Evolutionary conservation across 2,888 invertebrate species (phyloP).

Genomic region (Miltochrista miniata): DNA sequence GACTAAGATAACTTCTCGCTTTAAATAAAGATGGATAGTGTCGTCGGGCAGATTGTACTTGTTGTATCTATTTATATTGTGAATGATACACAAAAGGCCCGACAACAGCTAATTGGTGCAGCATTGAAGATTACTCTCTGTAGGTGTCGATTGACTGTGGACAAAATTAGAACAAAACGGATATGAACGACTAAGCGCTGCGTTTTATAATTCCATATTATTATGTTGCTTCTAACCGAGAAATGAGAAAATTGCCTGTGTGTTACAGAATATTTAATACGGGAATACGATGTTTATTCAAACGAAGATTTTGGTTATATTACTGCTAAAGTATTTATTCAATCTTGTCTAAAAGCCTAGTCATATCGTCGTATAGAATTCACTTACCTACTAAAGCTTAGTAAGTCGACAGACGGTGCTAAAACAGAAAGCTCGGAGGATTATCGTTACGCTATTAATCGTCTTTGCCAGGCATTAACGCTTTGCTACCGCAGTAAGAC

Average conservation of each 20-base stretch:
- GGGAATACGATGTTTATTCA: too few relatives aligned
- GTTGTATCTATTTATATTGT: constrained; percentile 7
- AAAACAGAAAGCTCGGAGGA: constrained; percentile 39
- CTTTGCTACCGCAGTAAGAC: constrained; percentile 31
- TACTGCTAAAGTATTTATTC: background rate
- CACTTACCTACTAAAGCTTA: too few relatives aligned
- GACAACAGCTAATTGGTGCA: constrained; percentile 56
- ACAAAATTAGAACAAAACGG: constrained; percentile 42
- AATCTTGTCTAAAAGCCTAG: background rate
- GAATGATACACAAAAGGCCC: constrained; percentile 41
- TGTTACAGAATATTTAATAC: too few relatives aligned
- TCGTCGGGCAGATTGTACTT: constrained; percentile 17
- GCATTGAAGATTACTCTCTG: constrained; percentile 41
- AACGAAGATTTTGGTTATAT: too few relatives aligned
- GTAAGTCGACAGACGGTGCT: background rate
- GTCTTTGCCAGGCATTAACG: constrained; percentile 60
- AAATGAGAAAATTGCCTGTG: too few relatives aligned
- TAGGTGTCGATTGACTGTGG: constrained; percentile 41
- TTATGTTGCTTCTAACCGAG: background rate
- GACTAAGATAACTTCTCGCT: constrained; percentile 11
- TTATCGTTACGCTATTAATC: constrained; percentile 68
- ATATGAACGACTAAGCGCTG: constrained; percentile 20
- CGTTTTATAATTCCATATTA: background rate
- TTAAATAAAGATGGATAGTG: constrained; percentile 22
- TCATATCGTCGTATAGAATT: background rate